A percentile compares a stretch with the other conserved stretches of the same genome.
Evolutionary conservation across 2,797 vertebrate species (phyloP).

Genomic region (Prionace glauca): DNA sequence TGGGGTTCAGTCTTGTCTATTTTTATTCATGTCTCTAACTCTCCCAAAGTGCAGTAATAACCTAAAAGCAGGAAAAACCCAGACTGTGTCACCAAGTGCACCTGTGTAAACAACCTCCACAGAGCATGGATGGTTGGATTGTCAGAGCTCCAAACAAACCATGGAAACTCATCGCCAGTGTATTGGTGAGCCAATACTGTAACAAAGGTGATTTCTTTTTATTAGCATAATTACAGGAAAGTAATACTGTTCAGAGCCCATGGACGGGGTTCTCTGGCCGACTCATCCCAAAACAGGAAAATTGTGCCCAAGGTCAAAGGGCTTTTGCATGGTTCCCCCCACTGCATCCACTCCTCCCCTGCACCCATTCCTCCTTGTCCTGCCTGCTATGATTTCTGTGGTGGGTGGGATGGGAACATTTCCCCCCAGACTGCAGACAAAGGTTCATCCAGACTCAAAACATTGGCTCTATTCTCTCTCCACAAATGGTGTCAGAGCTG

Average conservation of each 20-base stretch:
- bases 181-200: not conserved
- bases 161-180: not conserved
- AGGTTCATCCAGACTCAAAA: too few species aligned
- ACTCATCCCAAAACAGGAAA: too few species aligned
- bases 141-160: not conserved
- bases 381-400: too few species aligned
- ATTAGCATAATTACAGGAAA: not conserved
- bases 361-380: too few species aligned
- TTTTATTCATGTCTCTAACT: not conserved
- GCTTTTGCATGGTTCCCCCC: too few species aligned
- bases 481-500: too few species aligned
- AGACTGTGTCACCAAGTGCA: not conserved
- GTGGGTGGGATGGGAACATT: too few species aligned
- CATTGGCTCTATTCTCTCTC: too few species aligned
- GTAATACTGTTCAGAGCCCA: not conserved
- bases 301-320: too few species aligned
- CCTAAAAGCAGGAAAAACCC: not conserved
- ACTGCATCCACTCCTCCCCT: too few species aligned
- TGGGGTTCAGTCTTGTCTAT: not conserved
- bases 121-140: not conserved
- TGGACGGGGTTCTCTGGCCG: too few species aligned
- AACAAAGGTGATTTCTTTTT: not conserved
- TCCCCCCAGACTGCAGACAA: too few species aligned
- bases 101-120: not conserved
- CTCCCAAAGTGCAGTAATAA: not conserved